These are phyloP conservation scores for Neoniphon sammara DNA, from an alignment of 2,797 vertebrate genomes.

Conservation along the genomic window DNA sequence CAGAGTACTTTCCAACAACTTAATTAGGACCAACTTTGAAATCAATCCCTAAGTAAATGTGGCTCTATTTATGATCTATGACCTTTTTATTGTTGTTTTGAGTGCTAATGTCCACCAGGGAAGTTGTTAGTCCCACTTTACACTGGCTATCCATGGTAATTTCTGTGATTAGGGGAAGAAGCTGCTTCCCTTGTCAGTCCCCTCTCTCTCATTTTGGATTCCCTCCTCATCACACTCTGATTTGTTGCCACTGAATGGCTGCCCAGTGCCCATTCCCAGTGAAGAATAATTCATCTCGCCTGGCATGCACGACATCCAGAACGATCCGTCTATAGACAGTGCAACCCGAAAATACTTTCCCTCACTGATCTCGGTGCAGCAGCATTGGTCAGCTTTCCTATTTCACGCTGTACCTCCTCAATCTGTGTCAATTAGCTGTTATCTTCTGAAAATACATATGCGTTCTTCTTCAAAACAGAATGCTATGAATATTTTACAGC, in stretches of 20 bases:
- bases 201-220: not conserved
- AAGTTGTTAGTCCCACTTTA: slow-evolving; percentile 18
- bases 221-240: slow-evolving; percentile 26
- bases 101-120: slow-evolving; percentile 1
- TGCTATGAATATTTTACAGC: not conserved
- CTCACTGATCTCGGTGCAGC: not conserved
- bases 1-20: not conserved
- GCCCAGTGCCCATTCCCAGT: slow-evolving; percentile 11
- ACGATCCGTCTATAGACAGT: not conserved
- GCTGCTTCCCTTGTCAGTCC: not conserved
- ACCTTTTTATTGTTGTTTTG: slow-evolving; percentile 1
- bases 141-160: slow-evolving; percentile 12
- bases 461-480: not conserved
- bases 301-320: slow-evolving; percentile 34
- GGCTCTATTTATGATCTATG: not conserved
- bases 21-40: not conserved
- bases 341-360: not conserved
- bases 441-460: not conserved
- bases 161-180: slow-evolving; percentile 18
- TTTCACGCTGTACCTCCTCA: not conserved
- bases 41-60: not conserved
- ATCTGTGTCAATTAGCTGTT: slow-evolving; percentile 12
- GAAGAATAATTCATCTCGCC: slow-evolving; percentile 58
- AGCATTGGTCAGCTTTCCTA: not conserved
- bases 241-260: slow-evolving; percentile 48